Evolutionary conservation across 2,797 vertebrate genomes (phyloP), one percentile per base, ranked within the genome.

Genomic region (Apodemus agrarius): DNA sequence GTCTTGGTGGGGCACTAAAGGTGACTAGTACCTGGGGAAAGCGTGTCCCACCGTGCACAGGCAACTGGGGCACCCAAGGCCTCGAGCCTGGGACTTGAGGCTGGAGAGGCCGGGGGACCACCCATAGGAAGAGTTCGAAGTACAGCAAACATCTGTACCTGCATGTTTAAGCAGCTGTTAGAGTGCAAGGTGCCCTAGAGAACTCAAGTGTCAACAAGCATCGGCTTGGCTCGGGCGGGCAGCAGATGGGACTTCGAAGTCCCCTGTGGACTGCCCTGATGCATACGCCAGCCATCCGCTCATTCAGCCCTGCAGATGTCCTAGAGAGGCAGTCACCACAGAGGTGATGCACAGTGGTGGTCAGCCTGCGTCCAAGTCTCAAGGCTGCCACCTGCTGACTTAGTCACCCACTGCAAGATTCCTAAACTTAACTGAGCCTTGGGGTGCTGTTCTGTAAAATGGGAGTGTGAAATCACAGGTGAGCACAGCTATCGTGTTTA

Each of bases 311-410:
- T 65, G 72, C 7, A 57, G 89, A 75, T 65, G 49, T 37, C 37
- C 52, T 1, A 4, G 22, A 17, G n/a, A 89, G 54, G 12, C 7
- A 46, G 65, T 40, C 43, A 83, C 2, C 1, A 24, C 0, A 16
- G 54, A 40, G 26, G 0, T 40, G 6, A 57, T 8, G 4, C 5
- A 16, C 14, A 11, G 10, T 31, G 1, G 29, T 34, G 13, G 1
- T 11, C 74, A 43, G 69, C 83, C n/a, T 13, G 1, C 7, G 43
- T 94, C 54, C 57, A 54, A 95, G 81, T 61, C 67, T 81, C 83
- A 94, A 76, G 29, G 49, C 94, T 96, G 93, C 96, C 94, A 95
- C 29, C 94, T 94, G 29, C 94, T 93, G 96, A 52, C 88, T 57
- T n/a, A 46, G 40, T 40, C 59, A 92, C 40, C 67, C 69, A 80